Evolutionary conservation across 2,797 vertebrate genomes (phyloP).

Genomic region (Vireo griseus): DNA sequence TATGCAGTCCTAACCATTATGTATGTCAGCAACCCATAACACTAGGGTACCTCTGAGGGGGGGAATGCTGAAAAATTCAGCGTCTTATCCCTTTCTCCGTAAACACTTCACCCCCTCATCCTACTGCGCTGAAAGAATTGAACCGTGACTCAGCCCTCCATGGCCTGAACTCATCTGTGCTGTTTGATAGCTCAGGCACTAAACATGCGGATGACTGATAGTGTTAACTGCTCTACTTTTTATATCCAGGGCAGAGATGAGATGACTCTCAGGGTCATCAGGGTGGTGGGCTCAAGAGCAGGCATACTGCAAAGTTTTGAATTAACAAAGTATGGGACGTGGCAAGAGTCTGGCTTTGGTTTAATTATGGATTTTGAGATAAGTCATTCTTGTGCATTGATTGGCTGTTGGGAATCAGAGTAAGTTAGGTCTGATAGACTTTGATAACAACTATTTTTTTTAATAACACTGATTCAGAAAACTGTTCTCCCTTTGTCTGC

Average conservation of each 20-base stretch:
- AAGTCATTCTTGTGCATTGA: not conserved
- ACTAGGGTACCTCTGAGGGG: not conserved
- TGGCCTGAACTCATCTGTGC: not conserved
- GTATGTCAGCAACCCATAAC: not conserved
- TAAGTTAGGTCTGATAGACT: not conserved
- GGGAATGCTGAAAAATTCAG: not conserved
- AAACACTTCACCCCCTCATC: not conserved
- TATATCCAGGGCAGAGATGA: not conserved
- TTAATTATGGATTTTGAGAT: not conserved
- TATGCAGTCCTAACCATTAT: not conserved
- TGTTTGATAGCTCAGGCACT: not conserved
- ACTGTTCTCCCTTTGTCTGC: not conserved
- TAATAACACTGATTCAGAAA: not conserved
- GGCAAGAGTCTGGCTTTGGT: not conserved
- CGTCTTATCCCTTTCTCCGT: not conserved
- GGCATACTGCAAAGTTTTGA: not conserved
- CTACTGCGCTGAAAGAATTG: not conserved
- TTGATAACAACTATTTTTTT: not conserved
- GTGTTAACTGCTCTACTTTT: not conserved
- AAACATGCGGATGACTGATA: not conserved
- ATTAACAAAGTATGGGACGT: not conserved
- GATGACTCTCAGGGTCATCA: not conserved
- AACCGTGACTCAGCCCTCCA: not conserved
- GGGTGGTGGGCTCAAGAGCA: not conserved
- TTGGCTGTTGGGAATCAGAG: not conserved